Evolutionary conservation across 1,140 invertebrate species (phyloP).

Genomic region (Ctenoplectra terminalis): DNA sequence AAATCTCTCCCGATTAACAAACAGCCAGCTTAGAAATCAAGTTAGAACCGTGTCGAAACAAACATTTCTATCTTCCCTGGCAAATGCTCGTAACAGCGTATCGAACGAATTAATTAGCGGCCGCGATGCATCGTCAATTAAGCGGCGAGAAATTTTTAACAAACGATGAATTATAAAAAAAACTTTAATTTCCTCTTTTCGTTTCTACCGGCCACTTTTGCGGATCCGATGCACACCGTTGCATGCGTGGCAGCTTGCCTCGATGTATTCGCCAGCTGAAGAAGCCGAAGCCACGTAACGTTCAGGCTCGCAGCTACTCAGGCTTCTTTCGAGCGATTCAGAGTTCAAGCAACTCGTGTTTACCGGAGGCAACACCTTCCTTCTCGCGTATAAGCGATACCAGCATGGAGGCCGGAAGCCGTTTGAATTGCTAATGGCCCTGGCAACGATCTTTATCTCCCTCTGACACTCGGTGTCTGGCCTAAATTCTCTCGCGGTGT

Average conservation of each 20-base stretch:
- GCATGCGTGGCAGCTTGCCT: constrained; percentile 6
- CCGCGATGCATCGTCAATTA: not conserved
- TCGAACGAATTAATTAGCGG: not conserved
- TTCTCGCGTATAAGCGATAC: constrained; percentile 39
- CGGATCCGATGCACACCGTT: constrained; percentile 39
- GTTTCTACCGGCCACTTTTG: not conserved
- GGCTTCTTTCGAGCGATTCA: constrained; percentile 68
- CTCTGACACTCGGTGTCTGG: constrained; percentile 66
- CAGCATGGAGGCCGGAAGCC: constrained; percentile 75
- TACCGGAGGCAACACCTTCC: constrained; percentile 65
- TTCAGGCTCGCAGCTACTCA: constrained; percentile 32
- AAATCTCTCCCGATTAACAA: constrained; percentile 8
- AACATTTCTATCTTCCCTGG: not conserved
- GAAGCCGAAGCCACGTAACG: constrained; percentile 27
- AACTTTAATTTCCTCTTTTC: constrained; percentile 4
- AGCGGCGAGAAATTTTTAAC: not conserved
- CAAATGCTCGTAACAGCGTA: not conserved
- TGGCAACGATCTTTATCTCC: constrained; percentile 71
- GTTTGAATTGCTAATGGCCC: constrained; percentile 80
- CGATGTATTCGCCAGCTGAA: not conserved
- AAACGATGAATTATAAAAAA: not conserved
- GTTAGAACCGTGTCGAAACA: constrained; percentile 1
- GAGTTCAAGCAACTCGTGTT: constrained; percentile 79
- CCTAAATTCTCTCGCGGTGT: constrained; percentile 71
- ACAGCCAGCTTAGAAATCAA: not conserved